Conservation (phyloP, 2,797 vertebrate genomes). For the Myotis findleyi region DNA sequence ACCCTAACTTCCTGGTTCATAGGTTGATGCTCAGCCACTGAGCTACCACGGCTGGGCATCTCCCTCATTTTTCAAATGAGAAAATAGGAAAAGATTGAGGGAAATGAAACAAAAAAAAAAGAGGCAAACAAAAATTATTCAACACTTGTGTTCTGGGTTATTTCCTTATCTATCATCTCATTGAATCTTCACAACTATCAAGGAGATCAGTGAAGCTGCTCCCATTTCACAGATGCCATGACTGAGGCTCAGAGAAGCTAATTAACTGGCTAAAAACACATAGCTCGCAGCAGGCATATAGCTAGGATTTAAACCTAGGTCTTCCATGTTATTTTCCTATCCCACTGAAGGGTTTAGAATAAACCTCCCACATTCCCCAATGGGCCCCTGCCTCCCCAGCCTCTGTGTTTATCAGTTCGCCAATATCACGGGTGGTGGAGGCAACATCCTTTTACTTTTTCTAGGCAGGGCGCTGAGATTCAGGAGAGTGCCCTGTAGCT, state of each 20-base stretch:
- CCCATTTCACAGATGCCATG: background rate
- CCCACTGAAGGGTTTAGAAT: background rate
- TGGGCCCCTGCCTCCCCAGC: background rate
- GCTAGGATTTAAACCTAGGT: background rate
- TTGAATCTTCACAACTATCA: background rate
- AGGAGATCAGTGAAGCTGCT: background rate
- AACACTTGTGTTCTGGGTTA: background rate
- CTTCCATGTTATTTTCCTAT: background rate
- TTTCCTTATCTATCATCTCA: background rate
- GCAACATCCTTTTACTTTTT: background rate
- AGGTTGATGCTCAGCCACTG: too few relatives aligned
- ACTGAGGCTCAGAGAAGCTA: background rate
- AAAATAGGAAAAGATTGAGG: background rate
- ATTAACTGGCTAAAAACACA: background rate
- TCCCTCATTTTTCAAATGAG: background rate
- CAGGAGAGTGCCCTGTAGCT: conserved; percentile 52
- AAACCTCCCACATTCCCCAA: background rate
- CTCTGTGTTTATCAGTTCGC: background rate
- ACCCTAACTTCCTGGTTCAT: too few relatives aligned
- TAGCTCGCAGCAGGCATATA: background rate
- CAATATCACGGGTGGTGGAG: background rate
- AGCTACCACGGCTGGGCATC: too few relatives aligned
- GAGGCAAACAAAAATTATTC: background rate
- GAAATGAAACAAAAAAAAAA: background rate
- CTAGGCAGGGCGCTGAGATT: background rate